Evolutionary conservation across 2,797 vertebrate species (phyloP), one percentile per base, ranked within the genome.

Genomic region (Syngnathus rostellatus): DNA sequence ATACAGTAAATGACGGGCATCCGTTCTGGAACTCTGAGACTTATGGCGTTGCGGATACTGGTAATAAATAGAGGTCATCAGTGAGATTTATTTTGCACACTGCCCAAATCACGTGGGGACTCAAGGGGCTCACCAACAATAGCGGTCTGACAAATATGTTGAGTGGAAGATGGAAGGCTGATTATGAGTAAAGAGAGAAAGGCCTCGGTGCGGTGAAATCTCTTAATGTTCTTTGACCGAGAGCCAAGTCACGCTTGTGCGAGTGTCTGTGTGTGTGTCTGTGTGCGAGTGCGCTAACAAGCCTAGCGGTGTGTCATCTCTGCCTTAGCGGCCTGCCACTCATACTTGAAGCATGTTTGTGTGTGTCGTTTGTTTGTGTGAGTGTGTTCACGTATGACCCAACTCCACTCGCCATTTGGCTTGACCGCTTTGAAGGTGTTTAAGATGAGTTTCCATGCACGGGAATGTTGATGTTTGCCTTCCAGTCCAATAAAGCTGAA

Each of bases 191-290:
- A 21, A 6, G 68, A 68, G 76, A 68, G 73, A 65, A 71, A 75
- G 67, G 62, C 72, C 71, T 71, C 19, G 45, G 72, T 75, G 73
- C 77, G 68, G 76, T 43, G 63, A 83, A 85, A 86, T 81, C 82
- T 82, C 68, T 79, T 83, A 80, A 87, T 81, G 84, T 82, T 86
- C 81, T 83, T 82, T 74, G 76, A 83, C 67, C 69, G 74, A 77
- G 75, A 82, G 66, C 74, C 12, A 41, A 78, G 74, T 83, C 80
- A 85, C 46, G 59, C 78, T 75, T 55, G 39, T 66, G 50, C 10
- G 5, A 68, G 66, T 67, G 66, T 31, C 3, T 31, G 31, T 31
- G 3, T 4, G 66, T 67, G 66, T 31, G 31, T 31, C 31, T 63
- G 68, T 70, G 66, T 46, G 38, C 63, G 41, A 66, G 55, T 70